Evolutionary conservation across 2,797 vertebrate species (phyloP).

Genomic region (Melanotaenia nigrans): DNA sequence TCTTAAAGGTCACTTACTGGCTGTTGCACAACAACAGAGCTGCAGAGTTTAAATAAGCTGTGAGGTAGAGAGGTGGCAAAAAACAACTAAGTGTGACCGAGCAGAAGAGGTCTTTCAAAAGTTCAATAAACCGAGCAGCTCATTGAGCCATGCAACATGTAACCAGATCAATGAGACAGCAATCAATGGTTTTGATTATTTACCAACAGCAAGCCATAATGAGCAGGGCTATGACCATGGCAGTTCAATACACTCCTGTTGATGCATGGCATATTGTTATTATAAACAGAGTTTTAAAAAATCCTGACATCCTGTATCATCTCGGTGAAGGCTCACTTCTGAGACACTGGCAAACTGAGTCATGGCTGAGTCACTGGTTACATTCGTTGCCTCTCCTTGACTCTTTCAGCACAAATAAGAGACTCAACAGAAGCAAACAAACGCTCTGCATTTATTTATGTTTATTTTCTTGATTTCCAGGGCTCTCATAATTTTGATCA

Average conservation of each 20-base stretch:
- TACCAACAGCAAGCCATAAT: constrained; percentile 19
- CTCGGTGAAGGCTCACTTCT: neutral
- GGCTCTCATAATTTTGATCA: constrained; percentile 2
- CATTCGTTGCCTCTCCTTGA: neutral
- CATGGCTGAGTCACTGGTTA: constrained; percentile 6
- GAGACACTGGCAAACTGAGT: constrained; percentile 25
- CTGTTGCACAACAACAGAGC: constrained; percentile 32
- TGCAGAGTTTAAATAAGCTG: constrained; percentile 16
- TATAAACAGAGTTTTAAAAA: neutral
- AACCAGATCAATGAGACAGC: constrained; percentile 18
- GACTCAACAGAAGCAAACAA: constrained; percentile 7
- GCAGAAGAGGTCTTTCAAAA: constrained; percentile 1
- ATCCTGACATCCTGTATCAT: neutral
- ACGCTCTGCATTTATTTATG: neutral
- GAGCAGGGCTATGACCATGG: constrained; percentile 21
- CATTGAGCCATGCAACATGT: constrained; percentile 11
- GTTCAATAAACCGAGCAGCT: constrained; percentile 5
- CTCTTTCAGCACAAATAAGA: constrained; percentile 1
- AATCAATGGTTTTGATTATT: constrained; percentile 23
- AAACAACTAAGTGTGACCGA: constrained; percentile 5
- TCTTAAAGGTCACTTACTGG: constrained; percentile 48
- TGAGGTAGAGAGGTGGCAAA: constrained; percentile 7
- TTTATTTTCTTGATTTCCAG: constrained; percentile 17
- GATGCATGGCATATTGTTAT: constrained; percentile 12
- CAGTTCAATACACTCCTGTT: constrained; percentile 19